phyloP scores from a whole-genome alignment of 2,888 invertebrate genomes.

The Tetropium fuscum region DNA sequence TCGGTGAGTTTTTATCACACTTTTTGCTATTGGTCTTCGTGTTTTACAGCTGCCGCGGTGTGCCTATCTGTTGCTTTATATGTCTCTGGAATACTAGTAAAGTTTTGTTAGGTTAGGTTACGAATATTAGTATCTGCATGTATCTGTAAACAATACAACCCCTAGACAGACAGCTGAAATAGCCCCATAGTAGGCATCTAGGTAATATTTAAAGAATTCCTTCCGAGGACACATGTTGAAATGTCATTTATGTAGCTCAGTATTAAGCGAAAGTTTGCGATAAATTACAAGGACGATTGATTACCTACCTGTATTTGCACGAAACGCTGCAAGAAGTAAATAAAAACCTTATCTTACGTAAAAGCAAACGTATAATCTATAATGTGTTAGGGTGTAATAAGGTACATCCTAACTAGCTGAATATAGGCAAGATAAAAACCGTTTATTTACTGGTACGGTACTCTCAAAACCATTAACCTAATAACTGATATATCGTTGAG shows the following conservation, averaged over 20 bases:
- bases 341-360: no score
- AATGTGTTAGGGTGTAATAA: no score
- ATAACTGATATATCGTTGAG: no score
- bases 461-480: no score
- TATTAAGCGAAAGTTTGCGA: conserved; percentile 14
- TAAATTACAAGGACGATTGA: conserved; percentile 15
- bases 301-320: no score
- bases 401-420: no score
- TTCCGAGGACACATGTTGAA: conserved; percentile 14
- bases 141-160: conserved; percentile 2
- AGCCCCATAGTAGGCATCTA: conserved; percentile 1
- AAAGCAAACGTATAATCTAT: no score
- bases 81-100: background rate
- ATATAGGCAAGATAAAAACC: no score
- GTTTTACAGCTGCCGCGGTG: background rate
- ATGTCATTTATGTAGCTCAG: conserved; percentile 16
- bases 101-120: conserved; percentile 24
- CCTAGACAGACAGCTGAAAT: background rate
- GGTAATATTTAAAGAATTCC: conserved; percentile 4
- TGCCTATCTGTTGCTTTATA: no score
- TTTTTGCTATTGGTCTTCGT: background rate
- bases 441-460: no score
- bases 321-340: no score
- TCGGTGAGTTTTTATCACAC: conserved; percentile 54
- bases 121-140: no score